Conservation (phyloP, 2,113 vertebrate genomes). For the Crotalus tigris region DNA sequence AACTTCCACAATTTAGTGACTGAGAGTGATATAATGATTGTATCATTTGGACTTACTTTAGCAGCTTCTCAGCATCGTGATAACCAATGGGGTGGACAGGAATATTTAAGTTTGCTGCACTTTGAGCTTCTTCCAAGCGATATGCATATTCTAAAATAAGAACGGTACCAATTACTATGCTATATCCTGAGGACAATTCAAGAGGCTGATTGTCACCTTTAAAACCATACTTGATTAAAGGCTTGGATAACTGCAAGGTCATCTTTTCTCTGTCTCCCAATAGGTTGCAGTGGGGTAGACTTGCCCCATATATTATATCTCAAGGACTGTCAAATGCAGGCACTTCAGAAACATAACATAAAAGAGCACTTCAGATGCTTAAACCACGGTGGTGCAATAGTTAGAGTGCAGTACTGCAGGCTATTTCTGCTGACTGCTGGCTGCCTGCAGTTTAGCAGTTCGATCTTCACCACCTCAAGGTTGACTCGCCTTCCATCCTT, state of each 20-base stretch:
- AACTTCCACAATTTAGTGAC: neutral
- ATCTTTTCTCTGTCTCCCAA: neutral
- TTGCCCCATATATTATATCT: no score
- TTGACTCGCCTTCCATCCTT: no score
- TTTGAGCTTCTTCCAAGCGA: constrained; percentile 69
- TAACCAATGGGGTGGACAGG: constrained; percentile 94
- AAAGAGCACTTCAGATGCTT: no score
- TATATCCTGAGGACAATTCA: neutral
- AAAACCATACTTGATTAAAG: neutral
- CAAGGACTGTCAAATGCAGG: no score
- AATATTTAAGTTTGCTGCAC: constrained; percentile 85
- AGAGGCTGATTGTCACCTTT: neutral
- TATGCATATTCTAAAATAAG: constrained; percentile 80
- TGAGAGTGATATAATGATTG: neutral
- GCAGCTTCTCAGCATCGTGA: constrained; percentile 78
- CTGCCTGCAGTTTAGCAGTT: no score
- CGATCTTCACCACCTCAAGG: no score
- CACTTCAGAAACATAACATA: no score
- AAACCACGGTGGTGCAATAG: no score
- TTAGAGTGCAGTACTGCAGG: no score
- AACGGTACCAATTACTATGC: neutral
- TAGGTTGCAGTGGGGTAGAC: neutral
- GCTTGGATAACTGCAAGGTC: neutral
- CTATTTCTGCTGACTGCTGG: no score
- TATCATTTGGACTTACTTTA: constrained; percentile 76